A percentile compares a stretch with the other conserved stretches of the same genome.
phyloP scores from a whole-genome alignment of 2,888 invertebrate genomes.

The Pomacea canaliculata region DNA sequence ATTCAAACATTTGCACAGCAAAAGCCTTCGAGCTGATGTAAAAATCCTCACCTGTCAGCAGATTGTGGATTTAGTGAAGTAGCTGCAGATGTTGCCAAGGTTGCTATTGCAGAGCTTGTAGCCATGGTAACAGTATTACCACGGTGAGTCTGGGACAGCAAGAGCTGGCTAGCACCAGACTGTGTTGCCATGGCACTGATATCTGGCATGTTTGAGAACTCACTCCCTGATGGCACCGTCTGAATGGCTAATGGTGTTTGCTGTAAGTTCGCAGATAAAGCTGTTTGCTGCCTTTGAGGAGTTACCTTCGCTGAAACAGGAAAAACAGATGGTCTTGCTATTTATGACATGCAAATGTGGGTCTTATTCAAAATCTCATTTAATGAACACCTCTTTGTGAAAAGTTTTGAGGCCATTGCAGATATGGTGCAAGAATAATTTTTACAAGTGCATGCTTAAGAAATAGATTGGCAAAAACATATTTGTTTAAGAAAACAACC shows the following conservation, averaged over 20 bases:
- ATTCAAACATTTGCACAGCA: no score
- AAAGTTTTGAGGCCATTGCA: no score
- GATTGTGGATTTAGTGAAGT: slow-evolving; percentile 20
- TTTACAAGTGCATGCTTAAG: no score
- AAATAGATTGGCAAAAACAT: no score
- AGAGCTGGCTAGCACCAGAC: slow-evolving; percentile 18
- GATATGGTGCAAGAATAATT: no score
- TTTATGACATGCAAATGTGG: no score
- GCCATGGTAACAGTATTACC: slow-evolving; percentile 18
- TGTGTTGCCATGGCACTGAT: slow-evolving; percentile 19
- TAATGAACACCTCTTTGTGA: no score
- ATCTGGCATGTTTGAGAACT: slow-evolving; percentile 32
- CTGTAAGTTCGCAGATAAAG: slow-evolving; percentile 25
- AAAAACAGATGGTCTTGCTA: neutral
- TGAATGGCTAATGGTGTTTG: slow-evolving; percentile 29
- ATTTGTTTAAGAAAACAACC: no score
- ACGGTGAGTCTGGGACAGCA: slow-evolving; percentile 18
- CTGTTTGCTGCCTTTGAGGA: slow-evolving; percentile 52
- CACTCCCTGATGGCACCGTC: slow-evolving; percentile 23
- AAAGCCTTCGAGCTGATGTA: no score
- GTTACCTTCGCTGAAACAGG: slow-evolving; percentile 57
- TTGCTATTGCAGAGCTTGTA: slow-evolving; percentile 21
- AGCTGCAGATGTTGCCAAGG: slow-evolving; percentile 17
- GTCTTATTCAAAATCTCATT: no score
- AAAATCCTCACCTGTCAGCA: slow-evolving; percentile 24